Conservation (phyloP, 2,113 vertebrate genomes). For the Callorhinus ursinus region DNA sequence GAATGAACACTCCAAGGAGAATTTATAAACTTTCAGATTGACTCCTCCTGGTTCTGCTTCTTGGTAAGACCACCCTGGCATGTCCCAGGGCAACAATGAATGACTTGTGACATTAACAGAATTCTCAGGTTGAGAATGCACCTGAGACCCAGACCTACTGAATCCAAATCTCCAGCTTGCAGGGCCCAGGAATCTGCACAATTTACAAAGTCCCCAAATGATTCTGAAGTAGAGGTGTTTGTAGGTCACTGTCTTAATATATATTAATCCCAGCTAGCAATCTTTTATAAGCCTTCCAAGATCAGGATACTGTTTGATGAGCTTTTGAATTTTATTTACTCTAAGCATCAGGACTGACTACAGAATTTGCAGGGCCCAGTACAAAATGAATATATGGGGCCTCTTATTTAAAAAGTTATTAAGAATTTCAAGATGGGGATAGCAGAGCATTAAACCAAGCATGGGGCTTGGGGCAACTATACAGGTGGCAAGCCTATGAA, state of each 20-base stretch:
- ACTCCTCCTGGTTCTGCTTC: background rate
- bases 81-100: background rate
- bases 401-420: background rate
- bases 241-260: background rate
- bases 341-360: background rate
- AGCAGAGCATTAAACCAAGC: background rate
- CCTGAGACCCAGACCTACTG: background rate
- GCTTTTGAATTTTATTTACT: conserved; percentile 3
- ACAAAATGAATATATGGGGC: background rate
- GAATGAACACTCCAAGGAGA: background rate
- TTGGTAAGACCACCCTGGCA: background rate
- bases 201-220: background rate
- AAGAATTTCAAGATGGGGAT: background rate
- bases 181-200: background rate
- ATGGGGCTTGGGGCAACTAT: background rate
- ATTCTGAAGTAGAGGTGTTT: background rate
- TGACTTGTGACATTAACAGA: background rate
- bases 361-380: background rate
- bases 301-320: background rate
- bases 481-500: background rate
- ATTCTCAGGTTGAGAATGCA: background rate
- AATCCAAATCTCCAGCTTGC: background rate
- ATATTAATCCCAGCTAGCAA: background rate
- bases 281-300: background rate
- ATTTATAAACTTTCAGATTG: background rate